These are phyloP conservation scores for Drosophila vallismaia DNA, from an alignment of 2,888 invertebrate species.

Conservation along the genomic window DNA sequence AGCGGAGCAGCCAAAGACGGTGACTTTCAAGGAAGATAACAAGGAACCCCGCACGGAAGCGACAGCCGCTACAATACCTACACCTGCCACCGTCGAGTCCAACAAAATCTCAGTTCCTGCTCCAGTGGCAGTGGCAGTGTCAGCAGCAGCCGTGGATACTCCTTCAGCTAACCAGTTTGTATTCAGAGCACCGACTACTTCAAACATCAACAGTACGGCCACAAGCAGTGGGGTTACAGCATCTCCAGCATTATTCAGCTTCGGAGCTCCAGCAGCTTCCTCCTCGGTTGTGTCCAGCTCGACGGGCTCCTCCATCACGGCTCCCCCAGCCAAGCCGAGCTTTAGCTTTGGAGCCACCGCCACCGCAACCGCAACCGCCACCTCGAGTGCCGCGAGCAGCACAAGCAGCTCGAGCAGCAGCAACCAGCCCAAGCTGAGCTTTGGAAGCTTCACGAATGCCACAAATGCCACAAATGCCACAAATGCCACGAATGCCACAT, in stretches of 20 bases:
- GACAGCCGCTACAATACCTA: conserved; percentile 1
- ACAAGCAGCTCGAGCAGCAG: conserved; percentile 21
- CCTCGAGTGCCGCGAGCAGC: conserved; percentile 26
- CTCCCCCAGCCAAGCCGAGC: conserved; percentile 24
- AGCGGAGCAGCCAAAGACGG: conserved; percentile 21
- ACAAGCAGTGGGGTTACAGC: neutral
- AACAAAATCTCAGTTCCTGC: conserved; percentile 4
- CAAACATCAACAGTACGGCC: conserved; percentile 4
- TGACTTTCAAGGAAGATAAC: conserved; percentile 12
- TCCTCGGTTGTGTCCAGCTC: conserved; percentile 42
- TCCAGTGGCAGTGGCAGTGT: conserved; percentile 1
- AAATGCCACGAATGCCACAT: neutral
- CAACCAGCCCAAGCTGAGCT: conserved; percentile 8
- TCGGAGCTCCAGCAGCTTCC: conserved; percentile 27
- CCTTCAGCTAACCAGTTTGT: conserved; percentile 11
- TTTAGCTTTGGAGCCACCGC: conserved; percentile 26
- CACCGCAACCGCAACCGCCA: neutral
- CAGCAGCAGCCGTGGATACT: conserved; percentile 5
- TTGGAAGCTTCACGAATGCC: conserved; percentile 12
- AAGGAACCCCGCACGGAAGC: conserved; percentile 19
- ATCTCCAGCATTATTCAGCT: conserved; percentile 32
- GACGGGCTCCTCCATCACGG: conserved; percentile 28
- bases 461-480: no score
- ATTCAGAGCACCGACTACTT: conserved; percentile 20
- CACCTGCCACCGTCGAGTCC: neutral